Conservation (phyloP, 2,888 invertebrate species). For the Brenthis hecate region DNA sequence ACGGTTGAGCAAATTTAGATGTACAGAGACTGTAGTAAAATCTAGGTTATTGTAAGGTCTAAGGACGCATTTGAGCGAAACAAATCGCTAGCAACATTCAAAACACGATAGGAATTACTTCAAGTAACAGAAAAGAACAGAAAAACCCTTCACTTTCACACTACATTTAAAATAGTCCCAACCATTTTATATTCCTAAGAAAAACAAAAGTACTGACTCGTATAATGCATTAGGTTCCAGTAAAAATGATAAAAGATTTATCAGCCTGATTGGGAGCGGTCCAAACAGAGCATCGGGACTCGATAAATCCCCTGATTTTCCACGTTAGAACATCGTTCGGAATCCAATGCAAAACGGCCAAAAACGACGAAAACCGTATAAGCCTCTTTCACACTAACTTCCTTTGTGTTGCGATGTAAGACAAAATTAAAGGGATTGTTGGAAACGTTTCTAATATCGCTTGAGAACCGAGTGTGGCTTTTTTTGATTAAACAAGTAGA, state of each 20-base stretch:
- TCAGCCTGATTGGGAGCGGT: constrained; percentile 25
- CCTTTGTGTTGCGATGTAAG: not conserved
- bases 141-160: not conserved
- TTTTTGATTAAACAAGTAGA: too few species aligned
- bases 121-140: not conserved
- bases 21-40: too few species aligned
- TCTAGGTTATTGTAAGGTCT: too few species aligned
- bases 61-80: too few species aligned
- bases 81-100: too few species aligned
- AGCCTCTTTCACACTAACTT: constrained; percentile 2
- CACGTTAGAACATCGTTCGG: constrained; percentile 29
- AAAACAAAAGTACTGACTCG: constrained; percentile 19
- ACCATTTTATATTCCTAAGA: not conserved
- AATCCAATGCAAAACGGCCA: constrained; percentile 23
- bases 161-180: not conserved
- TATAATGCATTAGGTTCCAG: constrained; percentile 26
- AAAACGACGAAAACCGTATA: constrained; percentile 19
- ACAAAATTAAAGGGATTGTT: too few species aligned
- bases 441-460: too few species aligned
- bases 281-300: constrained; percentile 23
- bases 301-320: constrained; percentile 32
- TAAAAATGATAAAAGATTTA: constrained; percentile 32
- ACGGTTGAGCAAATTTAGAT: too few species aligned
- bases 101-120: too few species aligned
- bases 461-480: too few species aligned